Conservation (phyloP, 2,888 invertebrate genomes). For the Catocala sponsa region DNA sequence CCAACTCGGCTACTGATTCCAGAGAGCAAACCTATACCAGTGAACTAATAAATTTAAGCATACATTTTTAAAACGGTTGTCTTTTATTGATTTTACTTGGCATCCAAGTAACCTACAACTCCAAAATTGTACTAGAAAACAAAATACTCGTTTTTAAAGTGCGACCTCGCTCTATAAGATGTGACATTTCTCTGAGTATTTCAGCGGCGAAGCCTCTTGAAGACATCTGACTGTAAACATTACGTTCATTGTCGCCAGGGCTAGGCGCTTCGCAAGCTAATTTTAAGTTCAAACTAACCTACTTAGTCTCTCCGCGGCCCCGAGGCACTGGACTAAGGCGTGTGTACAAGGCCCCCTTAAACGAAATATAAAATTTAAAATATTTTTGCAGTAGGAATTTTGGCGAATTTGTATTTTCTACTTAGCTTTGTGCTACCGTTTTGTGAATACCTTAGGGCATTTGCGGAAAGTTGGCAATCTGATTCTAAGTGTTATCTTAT, state of each 20-base stretch:
- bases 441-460: not conserved
- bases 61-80: too few species aligned
- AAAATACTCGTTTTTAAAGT: not conserved
- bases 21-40: too few species aligned
- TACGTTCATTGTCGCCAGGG: constrained; percentile 42
- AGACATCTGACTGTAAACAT: constrained; percentile 24
- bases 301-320: constrained; percentile 48
- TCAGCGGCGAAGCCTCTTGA: not conserved
- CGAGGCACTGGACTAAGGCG: constrained; percentile 19
- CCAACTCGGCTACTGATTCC: too few species aligned
- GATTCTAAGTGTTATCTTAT: too few species aligned
- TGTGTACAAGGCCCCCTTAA: constrained; percentile 12
- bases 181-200: constrained; percentile 4
- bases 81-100: too few species aligned
- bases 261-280: constrained; percentile 48
- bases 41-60: too few species aligned
- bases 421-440: not conserved
- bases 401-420: not conserved
- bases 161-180: not conserved
- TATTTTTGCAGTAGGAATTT: not conserved
- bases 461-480: too few species aligned
- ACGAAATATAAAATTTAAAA: not conserved
- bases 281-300: constrained; percentile 57
- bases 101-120: too few species aligned
- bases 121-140: not conserved